These are phyloP conservation scores for Meloidogyne hapla DNA, from an alignment of 1,140 invertebrate genomes.

Conservation along the genomic window DNA sequence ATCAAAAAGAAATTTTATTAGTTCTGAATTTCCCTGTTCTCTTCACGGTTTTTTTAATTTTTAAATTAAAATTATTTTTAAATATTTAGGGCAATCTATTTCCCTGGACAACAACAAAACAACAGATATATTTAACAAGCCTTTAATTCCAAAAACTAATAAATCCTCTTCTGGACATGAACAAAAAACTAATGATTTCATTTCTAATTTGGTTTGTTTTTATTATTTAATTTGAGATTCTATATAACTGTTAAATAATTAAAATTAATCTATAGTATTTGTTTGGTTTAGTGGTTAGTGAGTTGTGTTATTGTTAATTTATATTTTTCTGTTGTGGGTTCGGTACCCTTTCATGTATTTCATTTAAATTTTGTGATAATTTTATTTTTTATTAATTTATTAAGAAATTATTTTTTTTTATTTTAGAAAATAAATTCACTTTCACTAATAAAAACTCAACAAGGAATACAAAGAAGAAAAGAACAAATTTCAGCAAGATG, in stretches of 20 bases:
- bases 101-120: not conserved
- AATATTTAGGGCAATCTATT: not conserved
- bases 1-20: not conserved
- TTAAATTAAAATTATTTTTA: not conserved
- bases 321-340: too few species aligned
- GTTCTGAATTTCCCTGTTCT: constrained; percentile 5
- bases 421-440: not conserved
- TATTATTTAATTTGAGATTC: too few species aligned
- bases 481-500: not conserved
- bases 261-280: too few species aligned
- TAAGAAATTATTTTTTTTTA: too few species aligned
- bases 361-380: not conserved
- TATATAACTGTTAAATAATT: too few species aligned
- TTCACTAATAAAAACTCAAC: not conserved
- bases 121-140: not conserved
- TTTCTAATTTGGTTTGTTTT: too few species aligned
- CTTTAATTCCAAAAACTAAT: not conserved
- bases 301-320: too few species aligned
- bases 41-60: not conserved
- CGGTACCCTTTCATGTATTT: too few species aligned
- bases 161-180: too few species aligned
- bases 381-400: not conserved
- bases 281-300: too few species aligned
- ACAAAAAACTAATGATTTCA: too few species aligned
- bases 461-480: not conserved